Base-by-base conservation (phyloP, 2,888 invertebrate species). In the Stenoptilia bipunctidactyla region DNA sequence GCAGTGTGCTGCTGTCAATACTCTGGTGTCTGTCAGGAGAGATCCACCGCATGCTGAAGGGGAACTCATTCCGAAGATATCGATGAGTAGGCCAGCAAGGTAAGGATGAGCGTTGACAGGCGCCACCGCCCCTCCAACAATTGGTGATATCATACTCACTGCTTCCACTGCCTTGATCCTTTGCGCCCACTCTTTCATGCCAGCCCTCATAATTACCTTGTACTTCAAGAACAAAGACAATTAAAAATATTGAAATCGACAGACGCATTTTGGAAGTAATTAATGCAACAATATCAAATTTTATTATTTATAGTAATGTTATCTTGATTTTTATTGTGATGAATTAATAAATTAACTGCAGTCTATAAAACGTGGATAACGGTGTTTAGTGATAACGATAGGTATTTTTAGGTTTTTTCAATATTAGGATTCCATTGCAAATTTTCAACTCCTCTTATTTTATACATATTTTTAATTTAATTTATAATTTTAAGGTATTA, bases 1-100 rank as follows among this genome's bases (percentile, higher is more conserved):
- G 49, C 77, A 77, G 47, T 77, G 77, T 8, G 77, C 77, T 1
- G 77, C 77, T 6, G 77, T 76, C 6, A 77, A 45, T 2, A 76
- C 55, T 46, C 65, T 67, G 6, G 51, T 55, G 10, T 53, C 39
- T 1, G 68, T 55, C 3, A 77, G 43, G 2, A 77, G 51, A 1
- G 76, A 66, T 27, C 74, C 75, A 4, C 77, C 77, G 39, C 76
- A 77, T 0, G 68, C 72, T 1, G 74, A 69, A 5, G 61, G 65
- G 1, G 56, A 48, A 1, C 45, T 12, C 2, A 61, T 39, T 12
- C 71, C 74, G 30, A 60, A 44, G 1, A 73, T 43, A 30, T 73
- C 67, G 15, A 77, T 67, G 13, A 75, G 52, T 1, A 77, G 42
- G 3, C 76, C 76, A 1, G 65, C 76, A 15, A 76, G 55, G 43